phyloP scores from a whole-genome alignment of 2,888 invertebrate genomes.

The Himalopsyche tibetana region DNA sequence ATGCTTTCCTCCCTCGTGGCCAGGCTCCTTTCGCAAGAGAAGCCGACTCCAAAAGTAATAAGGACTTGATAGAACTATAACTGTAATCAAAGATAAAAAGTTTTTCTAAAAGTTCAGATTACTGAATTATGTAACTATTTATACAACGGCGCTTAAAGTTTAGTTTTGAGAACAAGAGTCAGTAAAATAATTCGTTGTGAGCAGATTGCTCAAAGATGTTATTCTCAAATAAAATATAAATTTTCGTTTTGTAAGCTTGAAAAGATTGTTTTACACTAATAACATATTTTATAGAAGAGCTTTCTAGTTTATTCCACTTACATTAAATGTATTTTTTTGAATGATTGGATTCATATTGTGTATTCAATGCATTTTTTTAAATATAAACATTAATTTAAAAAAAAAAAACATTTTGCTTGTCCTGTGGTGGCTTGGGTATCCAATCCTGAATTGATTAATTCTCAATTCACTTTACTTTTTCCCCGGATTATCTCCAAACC shows the following conservation, averaged over 20 bases:
- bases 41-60: slow-evolving; percentile 11
- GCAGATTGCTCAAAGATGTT: neutral
- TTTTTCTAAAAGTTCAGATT: neutral
- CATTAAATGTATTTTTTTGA: too few relatives aligned
- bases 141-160: too few relatives aligned
- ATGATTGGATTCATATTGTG: too few relatives aligned
- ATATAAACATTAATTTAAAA: too few relatives aligned
- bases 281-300: neutral
- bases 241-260: neutral
- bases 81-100: slow-evolving; percentile 6
- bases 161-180: too few relatives aligned
- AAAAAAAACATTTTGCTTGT: too few relatives aligned
- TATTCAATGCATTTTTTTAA: too few relatives aligned
- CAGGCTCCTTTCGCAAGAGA: neutral
- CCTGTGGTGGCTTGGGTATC: too few relatives aligned
- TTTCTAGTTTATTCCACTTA: too few relatives aligned
- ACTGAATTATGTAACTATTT: neutral
- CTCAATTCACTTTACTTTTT: too few relatives aligned
- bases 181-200: neutral
- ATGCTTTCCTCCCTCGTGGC: neutral
- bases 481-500: too few relatives aligned
- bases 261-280: neutral
- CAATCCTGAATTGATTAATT: too few relatives aligned
- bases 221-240: neutral
- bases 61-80: neutral